Base-by-base conservation (phyloP, 2,113 vertebrate genomes). In the Pseudorasbora parva region DNA sequence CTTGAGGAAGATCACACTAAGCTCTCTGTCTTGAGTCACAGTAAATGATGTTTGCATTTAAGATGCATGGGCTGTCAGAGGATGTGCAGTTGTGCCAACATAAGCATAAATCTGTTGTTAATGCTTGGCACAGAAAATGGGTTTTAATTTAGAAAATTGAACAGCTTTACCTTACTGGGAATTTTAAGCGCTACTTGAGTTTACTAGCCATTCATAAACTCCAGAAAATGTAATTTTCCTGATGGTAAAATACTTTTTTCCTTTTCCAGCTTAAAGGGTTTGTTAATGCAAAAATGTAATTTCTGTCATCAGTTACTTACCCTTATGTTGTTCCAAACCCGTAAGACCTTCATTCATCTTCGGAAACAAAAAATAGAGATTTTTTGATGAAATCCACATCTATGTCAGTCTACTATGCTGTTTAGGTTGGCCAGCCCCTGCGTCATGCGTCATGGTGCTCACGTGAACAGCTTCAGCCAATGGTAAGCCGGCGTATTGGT, bases 11-110 rank as follows among this genome's bases (percentile, higher is more conserved):
- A 68, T 43, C 11, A 43, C 23, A 43, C 8, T 72, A 66, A 43
- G 62, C 77, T 59, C 14, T 57, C n/a, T n/a, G 19, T 71, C 15
- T 68, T 54, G 8, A 12, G 19, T 45, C 25, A 5, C 51, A n/a
- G 37, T 19, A 64, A 64, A 59, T n/a, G 19, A 49, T 79, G 77
- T 49, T 79, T 79, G 41, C 23, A 49, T 62, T 79, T 17, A 60
- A 78, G 56, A 43, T 43, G 37, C 75, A 11, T 64, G 59, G 23
- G 5, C 59, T 66, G 25, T 49, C 15, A 8, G 19, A 49, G 77
- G 57, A 64, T 30, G 57, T 79, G 59, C 19, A 49, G 57, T 49
- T 25, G 33, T 79, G 59, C 43, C 37, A 30, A 23, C 14, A 45
- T 78, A 78, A 47, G 25, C 77, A n/a, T 47, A 33, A 66, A 66